A percentile compares a stretch with the other conserved stretches of the same genome.
These are phyloP conservation scores for Camponotus fellah DNA, from an alignment of 2,888 invertebrate species.

Conservation along the genomic window DNA sequence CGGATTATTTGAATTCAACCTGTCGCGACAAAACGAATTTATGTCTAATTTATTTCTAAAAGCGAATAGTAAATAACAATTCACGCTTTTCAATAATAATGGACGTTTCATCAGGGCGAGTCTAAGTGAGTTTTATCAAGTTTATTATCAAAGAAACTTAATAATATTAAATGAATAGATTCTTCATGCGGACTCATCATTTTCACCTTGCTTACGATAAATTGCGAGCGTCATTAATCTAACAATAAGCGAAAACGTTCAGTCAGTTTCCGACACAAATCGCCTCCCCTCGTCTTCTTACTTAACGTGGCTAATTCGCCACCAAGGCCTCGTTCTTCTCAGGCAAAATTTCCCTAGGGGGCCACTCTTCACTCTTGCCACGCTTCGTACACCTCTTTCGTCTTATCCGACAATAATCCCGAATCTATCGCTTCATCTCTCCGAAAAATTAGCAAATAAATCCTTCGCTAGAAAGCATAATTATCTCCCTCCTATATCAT, in stretches of 20 bases:
- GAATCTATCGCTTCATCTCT: neutral
- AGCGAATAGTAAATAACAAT: neutral
- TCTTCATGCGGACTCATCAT: neutral
- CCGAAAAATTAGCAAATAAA: neutral
- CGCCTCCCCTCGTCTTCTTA: neutral
- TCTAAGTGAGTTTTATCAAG: neutral
- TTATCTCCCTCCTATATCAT: neutral
- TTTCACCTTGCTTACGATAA: neutral
- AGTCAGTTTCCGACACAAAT: conserved; percentile 22
- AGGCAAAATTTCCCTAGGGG: conserved; percentile 16
- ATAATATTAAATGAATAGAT: neutral
- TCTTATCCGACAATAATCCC: neutral
- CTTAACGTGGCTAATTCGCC: conserved; percentile 19
- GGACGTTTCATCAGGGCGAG: neutral
- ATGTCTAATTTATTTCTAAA: neutral
- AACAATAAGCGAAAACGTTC: conserved; percentile 4
- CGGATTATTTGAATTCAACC: neutral
- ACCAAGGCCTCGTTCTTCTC: conserved; percentile 6
- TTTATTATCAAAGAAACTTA: too few relatives aligned
- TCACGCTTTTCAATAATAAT: neutral
- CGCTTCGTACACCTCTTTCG: neutral
- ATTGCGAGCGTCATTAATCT: conserved; percentile 5
- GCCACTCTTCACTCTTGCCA: neutral
- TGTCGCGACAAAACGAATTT: neutral
- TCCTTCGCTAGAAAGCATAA: neutral